These are phyloP conservation scores for Macropus fuliginosus DNA, from an alignment of 2,797 vertebrate species.

Conservation along the genomic window DNA sequence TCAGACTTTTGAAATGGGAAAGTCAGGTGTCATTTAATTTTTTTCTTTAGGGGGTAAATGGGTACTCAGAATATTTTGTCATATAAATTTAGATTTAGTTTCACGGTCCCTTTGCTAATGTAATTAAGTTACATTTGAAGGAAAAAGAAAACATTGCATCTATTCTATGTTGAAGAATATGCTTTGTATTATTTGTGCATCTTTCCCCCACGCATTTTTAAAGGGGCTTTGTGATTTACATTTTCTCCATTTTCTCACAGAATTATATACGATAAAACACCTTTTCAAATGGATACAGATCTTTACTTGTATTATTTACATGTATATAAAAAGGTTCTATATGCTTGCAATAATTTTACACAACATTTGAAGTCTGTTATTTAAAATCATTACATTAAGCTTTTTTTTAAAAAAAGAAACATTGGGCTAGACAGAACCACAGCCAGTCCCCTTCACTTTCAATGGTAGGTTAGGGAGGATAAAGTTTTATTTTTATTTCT, in stretches of 20 bases:
- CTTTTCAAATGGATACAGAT: not conserved
- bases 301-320: not conserved
- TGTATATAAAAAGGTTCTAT: not conserved
- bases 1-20: not conserved
- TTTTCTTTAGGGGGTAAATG: too few relatives aligned
- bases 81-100: not conserved
- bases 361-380: constrained; percentile 14
- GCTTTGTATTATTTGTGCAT: not conserved
- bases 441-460: constrained; percentile 50
- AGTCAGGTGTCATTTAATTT: not conserved
- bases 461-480: constrained; percentile 37
- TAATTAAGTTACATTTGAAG: constrained; percentile 31
- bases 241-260: constrained; percentile 31
- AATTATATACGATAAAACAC: not conserved
- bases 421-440: not conserved
- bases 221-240: not conserved
- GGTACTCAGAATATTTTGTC: not conserved
- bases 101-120: not conserved
- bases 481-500: constrained; percentile 69
- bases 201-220: not conserved
- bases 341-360: constrained; percentile 25
- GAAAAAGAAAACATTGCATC: not conserved
- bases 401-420: constrained; percentile 30
- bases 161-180: not conserved
- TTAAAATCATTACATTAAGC: constrained; percentile 9